Evolutionary conservation across 1,140 invertebrate genomes (phyloP).

Genomic region (Daktulosphaira vitifoliae): DNA sequence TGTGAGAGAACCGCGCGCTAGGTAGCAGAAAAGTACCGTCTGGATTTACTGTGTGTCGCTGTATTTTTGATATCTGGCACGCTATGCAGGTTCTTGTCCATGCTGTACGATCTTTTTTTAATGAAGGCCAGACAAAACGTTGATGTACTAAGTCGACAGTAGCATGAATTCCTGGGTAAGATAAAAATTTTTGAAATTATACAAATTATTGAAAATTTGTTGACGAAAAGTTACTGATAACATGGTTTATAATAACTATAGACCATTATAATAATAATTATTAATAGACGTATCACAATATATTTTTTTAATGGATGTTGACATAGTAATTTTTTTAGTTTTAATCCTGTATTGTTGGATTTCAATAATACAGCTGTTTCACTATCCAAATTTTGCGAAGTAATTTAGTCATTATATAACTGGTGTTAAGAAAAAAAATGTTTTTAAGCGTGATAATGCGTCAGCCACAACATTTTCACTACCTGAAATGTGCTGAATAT

Average conservation of each 20-base stretch:
- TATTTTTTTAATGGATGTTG: not conserved
- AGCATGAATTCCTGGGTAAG: constrained; percentile 41
- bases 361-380: too few species aligned
- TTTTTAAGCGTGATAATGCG: too few species aligned
- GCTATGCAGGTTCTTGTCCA: constrained; percentile 7
- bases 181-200: too few species aligned
- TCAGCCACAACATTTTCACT: too few species aligned
- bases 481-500: too few species aligned
- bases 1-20: constrained; percentile 37
- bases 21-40: constrained; percentile 38
- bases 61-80: constrained; percentile 5
- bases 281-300: constrained; percentile 35
- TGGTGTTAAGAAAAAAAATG: too few species aligned
- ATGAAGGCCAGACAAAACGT: constrained; percentile 7
- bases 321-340: not conserved
- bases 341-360: not conserved
- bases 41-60: not conserved
- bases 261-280: too few species aligned
- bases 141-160: constrained; percentile 33
- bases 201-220: constrained; percentile 40
- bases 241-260: constrained; percentile 41
- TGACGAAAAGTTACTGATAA: constrained; percentile 38
- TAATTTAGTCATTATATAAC: too few species aligned
- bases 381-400: too few species aligned
- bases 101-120: not conserved